These are phyloP conservation scores for Agrotis ipsilon DNA, from an alignment of 2,888 invertebrate genomes.

Conservation along the genomic window DNA sequence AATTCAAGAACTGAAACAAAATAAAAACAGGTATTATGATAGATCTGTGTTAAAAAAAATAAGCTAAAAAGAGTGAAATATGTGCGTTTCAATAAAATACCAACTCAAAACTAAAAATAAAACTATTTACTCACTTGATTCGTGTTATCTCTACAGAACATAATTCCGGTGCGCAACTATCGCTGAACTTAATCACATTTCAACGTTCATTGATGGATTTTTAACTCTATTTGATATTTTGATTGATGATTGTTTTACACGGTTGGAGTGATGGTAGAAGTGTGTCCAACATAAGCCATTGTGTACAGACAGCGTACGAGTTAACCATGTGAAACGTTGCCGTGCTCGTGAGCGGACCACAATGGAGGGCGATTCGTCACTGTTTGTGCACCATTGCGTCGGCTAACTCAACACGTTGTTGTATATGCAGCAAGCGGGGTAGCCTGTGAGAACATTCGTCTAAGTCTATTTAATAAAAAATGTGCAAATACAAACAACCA, in stretches of 20 bases:
- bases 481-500: slow-evolving; percentile 13
- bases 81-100: slow-evolving; percentile 16
- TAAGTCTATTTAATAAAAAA: neutral
- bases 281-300: slow-evolving; percentile 48
- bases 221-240: slow-evolving; percentile 38
- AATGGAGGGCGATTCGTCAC: slow-evolving; percentile 55
- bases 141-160: slow-evolving; percentile 6
- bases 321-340: slow-evolving; percentile 58
- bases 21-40: slow-evolving; percentile 15
- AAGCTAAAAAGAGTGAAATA: neutral
- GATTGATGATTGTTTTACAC: slow-evolving; percentile 46
- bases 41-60: neutral
- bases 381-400: slow-evolving; percentile 58
- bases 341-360: slow-evolving; percentile 33
- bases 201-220: slow-evolving; percentile 37
- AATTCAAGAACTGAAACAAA: slow-evolving; percentile 61
- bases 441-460: neutral
- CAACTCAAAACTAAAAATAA: neutral
- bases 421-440: slow-evolving; percentile 21
- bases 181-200: slow-evolving; percentile 20
- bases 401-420: slow-evolving; percentile 48
- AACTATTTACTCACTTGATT: slow-evolving; percentile 28
- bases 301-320: slow-evolving; percentile 37
- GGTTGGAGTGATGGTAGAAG: slow-evolving; percentile 24
- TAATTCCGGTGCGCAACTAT: slow-evolving; percentile 12